phyloP scores from a whole-genome alignment of 92 coral and sea anemone genomes.

The Metridium senile region DNA sequence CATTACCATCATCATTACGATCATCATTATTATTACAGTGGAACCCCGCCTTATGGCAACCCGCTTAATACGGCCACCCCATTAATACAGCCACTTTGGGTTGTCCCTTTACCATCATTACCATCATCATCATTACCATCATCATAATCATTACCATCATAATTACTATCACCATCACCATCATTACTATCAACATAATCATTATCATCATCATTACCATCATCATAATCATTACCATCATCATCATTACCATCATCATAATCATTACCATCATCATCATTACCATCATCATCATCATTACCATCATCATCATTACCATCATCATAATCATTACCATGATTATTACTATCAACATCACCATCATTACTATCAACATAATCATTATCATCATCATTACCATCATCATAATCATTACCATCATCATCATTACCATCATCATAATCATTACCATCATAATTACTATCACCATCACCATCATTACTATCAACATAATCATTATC shows the following conservation, averaged over 20 bases:
- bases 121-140: slow-evolving; percentile 3
- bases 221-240: too few species aligned
- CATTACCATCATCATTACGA: too few species aligned
- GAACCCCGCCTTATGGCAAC: too few species aligned
- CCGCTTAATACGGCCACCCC: too few species aligned
- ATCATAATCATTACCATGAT: too few species aligned
- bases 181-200: neutral
- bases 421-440: neutral
- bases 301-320: neutral
- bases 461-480: neutral
- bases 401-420: neutral
- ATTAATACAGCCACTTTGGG: too few species aligned
- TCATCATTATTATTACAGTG: too few species aligned
- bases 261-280: neutral
- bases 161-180: neutral
- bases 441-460: neutral
- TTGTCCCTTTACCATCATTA: neutral
- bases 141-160: neutral
- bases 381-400: neutral
- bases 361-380: neutral
- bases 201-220: too few species aligned
- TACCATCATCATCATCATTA: neutral
- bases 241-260: neutral
- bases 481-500: neutral
- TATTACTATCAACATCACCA: too few species aligned